phyloP scores from a whole-genome alignment of 2,797 vertebrate species.

The Triplophysa yarkandensis region DNA sequence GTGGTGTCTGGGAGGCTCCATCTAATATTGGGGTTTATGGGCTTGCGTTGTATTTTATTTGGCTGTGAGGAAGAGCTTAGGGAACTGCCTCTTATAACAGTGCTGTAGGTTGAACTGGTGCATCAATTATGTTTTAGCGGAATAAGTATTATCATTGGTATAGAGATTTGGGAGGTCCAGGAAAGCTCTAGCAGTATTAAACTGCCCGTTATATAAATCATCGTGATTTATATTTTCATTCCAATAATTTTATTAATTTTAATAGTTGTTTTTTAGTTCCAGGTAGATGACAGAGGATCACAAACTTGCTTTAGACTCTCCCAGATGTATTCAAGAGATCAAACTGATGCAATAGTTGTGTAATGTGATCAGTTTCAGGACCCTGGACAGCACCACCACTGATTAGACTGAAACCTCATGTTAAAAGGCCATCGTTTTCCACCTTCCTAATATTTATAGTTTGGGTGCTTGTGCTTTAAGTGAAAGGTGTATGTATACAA shows the following conservation, averaged over 20 bases:
- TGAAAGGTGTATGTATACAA: constrained; percentile 6
- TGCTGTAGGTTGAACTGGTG: background rate
- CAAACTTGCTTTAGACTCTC: background rate
- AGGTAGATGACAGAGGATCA: background rate
- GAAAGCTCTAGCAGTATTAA: constrained; percentile 6
- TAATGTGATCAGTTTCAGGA: constrained; percentile 59
- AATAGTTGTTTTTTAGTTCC: background rate
- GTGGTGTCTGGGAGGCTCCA: constrained; percentile 37
- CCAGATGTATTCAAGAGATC: constrained; percentile 1
- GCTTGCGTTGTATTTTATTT: constrained; percentile 54
- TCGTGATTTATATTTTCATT: background rate
- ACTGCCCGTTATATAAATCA: background rate
- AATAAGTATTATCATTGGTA: constrained; percentile 14
- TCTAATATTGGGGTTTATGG: constrained; percentile 46
- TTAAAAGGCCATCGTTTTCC: constrained; percentile 38
- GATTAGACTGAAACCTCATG: constrained; percentile 47
- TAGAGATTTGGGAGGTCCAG: background rate
- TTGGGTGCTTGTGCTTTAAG: constrained; percentile 17
- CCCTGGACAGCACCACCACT: constrained; percentile 55
- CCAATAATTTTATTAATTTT: background rate
- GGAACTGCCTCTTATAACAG: constrained; percentile 30
- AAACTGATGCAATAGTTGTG: constrained; percentile 40
- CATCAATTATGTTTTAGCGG: constrained; percentile 4
- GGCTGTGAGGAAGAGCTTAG: constrained; percentile 41
- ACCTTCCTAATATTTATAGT: constrained; percentile 3